Percentiles rank a stretch among this genome's conserved stretches.
Evolutionary conservation across 1,140 invertebrate species (phyloP).

Genomic region (Dendrolimus punctatus): DNA sequence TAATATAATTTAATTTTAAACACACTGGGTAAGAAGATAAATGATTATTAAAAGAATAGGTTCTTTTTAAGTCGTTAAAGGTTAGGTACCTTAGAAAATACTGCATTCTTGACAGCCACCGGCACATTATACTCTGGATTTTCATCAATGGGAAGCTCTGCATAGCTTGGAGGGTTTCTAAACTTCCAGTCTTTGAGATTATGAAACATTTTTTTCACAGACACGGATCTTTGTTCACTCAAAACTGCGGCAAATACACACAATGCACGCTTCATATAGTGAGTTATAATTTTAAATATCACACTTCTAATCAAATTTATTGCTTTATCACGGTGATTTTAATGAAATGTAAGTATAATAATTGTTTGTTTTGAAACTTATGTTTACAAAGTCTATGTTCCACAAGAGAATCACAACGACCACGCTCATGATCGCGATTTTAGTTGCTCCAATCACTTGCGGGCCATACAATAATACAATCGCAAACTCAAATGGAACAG

Average conservation of each 20-base stretch:
- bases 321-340: too few relatives aligned
- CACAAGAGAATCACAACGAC: too few relatives aligned
- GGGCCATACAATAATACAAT: too few relatives aligned
- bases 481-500: too few relatives aligned
- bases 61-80: too few relatives aligned
- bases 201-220: conserved; percentile 26
- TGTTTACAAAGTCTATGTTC: too few relatives aligned
- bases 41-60: not conserved
- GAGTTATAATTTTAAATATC: too few relatives aligned
- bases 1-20: not conserved
- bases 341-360: too few relatives aligned
- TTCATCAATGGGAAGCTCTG: conserved; percentile 44
- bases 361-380: too few relatives aligned
- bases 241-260: conserved; percentile 28
- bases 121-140: conserved; percentile 53
- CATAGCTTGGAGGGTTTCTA: conserved; percentile 35
- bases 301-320: too few relatives aligned
- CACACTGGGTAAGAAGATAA: not conserved
- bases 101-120: conserved; percentile 49
- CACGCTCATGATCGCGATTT: too few relatives aligned
- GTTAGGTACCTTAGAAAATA: conserved; percentile 54
- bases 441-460: too few relatives aligned
- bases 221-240: conserved; percentile 18
- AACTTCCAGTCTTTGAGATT: conserved; percentile 60
- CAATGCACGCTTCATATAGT: conserved; percentile 35